Percentiles rank a stretch among this genome's conserved stretches.
Conservation (phyloP, 2,113 vertebrate species). For the Cricetomys ansorgei region DNA sequence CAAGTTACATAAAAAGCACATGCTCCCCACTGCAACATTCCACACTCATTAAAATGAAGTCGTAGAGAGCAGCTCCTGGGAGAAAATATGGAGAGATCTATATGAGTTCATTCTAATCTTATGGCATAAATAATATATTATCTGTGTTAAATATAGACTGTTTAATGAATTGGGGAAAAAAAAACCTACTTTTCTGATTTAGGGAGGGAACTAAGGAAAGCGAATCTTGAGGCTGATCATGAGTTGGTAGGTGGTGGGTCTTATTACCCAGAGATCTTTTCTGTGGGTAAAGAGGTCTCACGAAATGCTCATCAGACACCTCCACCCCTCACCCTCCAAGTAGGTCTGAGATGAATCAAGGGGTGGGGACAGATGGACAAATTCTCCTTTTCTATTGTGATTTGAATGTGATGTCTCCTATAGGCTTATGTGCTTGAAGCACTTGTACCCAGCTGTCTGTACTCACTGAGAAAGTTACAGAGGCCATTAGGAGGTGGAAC, state of each 20-base stretch:
- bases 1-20: neutral
- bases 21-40: neutral
- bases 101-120: neutral
- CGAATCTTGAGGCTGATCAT: neutral
- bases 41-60: neutral
- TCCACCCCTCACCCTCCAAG: neutral
- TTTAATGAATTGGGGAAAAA: neutral
- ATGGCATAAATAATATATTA: neutral
- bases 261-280: neutral
- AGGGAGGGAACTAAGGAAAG: neutral
- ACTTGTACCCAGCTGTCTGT: neutral
- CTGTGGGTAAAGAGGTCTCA: too few species aligned
- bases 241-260: neutral
- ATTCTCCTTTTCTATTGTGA: neutral
- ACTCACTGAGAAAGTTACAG: neutral
- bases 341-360: neutral
- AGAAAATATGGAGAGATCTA: neutral
- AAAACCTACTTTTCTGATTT: slow-evolving; percentile 1
- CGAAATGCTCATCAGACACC: neutral
- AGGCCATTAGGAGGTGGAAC: too few species aligned
- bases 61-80: neutral
- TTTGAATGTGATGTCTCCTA: neutral
- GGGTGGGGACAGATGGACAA: neutral
- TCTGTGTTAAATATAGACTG: slow-evolving; percentile 27
- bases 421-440: too few species aligned